Evolutionary conservation across 2,888 invertebrate genomes (phyloP).

Genomic region (Agrilus mali): DNA sequence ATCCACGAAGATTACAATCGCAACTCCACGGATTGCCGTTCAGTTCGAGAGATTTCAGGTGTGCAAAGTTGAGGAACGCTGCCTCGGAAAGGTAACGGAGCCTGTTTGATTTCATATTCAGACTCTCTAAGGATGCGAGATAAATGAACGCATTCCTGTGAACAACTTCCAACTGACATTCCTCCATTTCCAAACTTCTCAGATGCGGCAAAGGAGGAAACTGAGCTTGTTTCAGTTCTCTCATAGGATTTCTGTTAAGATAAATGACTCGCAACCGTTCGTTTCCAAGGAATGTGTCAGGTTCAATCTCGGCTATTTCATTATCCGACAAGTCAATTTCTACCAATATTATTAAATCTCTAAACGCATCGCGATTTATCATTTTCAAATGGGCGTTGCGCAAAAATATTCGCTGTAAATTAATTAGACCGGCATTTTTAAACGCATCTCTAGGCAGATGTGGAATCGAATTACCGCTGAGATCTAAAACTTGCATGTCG

Average conservation of each 20-base stretch:
- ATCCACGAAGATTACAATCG: constrained; percentile 73
- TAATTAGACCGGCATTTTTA: constrained; percentile 63
- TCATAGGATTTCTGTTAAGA: constrained; percentile 72
- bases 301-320: constrained; percentile 58
- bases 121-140: constrained; percentile 57
- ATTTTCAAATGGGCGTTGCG: constrained; percentile 62
- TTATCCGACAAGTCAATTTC: constrained; percentile 83
- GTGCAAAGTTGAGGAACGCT: constrained; percentile 57
- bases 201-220: constrained; percentile 74
- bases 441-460: constrained; percentile 68
- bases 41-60: constrained; percentile 66
- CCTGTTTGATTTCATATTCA: constrained; percentile 71
- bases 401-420: constrained; percentile 73
- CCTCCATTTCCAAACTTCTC: constrained; percentile 65
- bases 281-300: constrained; percentile 73
- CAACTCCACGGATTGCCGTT: constrained; percentile 86
- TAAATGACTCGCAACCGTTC: constrained; percentile 66
- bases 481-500: constrained; percentile 75
- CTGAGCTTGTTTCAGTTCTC: constrained; percentile 57
- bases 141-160: constrained; percentile 67
- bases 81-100: constrained; percentile 55
- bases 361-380: constrained; percentile 74
- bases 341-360: constrained; percentile 70
- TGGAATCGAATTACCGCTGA: constrained; percentile 68
- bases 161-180: constrained; percentile 63